Percentiles rank a stretch among this genome's conserved stretches.
Evolutionary conservation across 1,140 invertebrate species (phyloP).

Genomic region (Eueides isabella): DNA sequence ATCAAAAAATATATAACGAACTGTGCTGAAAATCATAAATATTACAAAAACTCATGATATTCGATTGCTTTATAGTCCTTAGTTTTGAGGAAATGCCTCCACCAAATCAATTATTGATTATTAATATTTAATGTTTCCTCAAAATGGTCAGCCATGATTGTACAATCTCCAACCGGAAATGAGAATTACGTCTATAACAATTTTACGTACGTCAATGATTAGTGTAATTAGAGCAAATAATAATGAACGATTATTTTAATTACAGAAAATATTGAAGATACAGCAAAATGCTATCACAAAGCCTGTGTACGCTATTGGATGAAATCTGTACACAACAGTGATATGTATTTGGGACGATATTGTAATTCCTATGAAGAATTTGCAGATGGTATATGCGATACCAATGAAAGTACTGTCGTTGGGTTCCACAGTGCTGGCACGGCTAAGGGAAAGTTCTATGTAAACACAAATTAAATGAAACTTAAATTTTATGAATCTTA

Average conservation of each 20-base stretch:
- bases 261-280: slow-evolving; percentile 27
- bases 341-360: slow-evolving; percentile 26
- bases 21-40: too few species aligned
- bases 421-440: slow-evolving; percentile 29
- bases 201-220: not conserved
- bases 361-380: slow-evolving; percentile 38
- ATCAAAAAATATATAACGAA: too few species aligned
- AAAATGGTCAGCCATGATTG: not conserved
- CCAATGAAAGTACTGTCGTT: slow-evolving; percentile 22
- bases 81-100: not conserved
- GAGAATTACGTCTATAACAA: not conserved
- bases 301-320: slow-evolving; percentile 38
- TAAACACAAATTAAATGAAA: slow-evolving; percentile 23
- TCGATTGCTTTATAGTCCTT: too few species aligned
- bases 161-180: not conserved
- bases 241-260: not conserved
- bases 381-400: slow-evolving; percentile 24
- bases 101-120: not conserved
- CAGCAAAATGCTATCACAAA: slow-evolving; percentile 43
- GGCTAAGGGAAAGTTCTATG: slow-evolving; percentile 34
- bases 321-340: slow-evolving; percentile 25
- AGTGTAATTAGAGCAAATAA: not conserved
- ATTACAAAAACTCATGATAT: too few species aligned
- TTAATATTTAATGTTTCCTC: not conserved
- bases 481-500: not conserved